Evolutionary conservation across 1,140 invertebrate species (phyloP).

Genomic region (Trachymyrmex cornetzi): DNA sequence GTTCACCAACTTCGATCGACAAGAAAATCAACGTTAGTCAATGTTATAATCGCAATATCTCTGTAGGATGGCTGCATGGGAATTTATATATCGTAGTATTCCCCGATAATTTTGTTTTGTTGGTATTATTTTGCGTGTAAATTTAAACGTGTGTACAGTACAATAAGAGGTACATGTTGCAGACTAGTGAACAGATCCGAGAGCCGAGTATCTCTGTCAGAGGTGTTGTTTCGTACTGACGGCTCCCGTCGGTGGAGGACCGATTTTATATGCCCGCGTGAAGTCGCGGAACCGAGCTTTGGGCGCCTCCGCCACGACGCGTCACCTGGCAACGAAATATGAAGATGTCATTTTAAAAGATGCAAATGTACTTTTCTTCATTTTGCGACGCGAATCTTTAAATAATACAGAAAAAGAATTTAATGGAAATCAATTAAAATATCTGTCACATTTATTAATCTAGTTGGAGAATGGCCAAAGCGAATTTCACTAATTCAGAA

Average conservation of each 20-base stretch:
- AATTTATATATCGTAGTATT: background rate
- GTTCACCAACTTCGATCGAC: background rate
- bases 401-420: background rate
- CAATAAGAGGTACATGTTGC: slow-evolving; percentile 36
- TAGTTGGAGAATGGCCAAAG: background rate
- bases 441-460: background rate
- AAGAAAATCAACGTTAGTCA: background rate
- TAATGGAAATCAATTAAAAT: background rate
- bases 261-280: slow-evolving; percentile 74
- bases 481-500: background rate
- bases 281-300: slow-evolving; percentile 68
- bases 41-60: slow-evolving; percentile 3
- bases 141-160: background rate
- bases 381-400: background rate
- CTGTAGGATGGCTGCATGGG: background rate
- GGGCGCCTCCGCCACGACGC: slow-evolving; percentile 61
- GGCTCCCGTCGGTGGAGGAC: slow-evolving; percentile 73
- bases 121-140: slow-evolving; percentile 4
- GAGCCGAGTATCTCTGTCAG: slow-evolving; percentile 69
- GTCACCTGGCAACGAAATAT: slow-evolving; percentile 67
- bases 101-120: background rate
- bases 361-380: background rate
- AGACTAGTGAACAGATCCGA: slow-evolving; percentile 52
- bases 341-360: slow-evolving; percentile 37
- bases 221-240: slow-evolving; percentile 77